Base-by-base conservation (phyloP, 2,888 invertebrate genomes). In the Drosophila paramelanica region DNA sequence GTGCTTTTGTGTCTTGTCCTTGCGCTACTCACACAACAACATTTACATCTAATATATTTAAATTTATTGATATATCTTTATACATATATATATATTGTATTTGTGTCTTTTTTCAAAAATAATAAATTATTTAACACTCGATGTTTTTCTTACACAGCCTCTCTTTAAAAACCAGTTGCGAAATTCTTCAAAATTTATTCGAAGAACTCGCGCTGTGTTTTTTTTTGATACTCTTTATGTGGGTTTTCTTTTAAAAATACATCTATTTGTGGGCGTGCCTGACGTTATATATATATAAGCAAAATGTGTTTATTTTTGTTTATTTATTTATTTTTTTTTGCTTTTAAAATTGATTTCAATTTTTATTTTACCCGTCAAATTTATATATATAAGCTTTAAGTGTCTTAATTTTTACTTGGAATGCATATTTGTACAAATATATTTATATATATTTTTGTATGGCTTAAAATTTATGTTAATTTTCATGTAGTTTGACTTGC, bases 61-160 rank as follows among this genome's bases (percentile, higher is more conserved):
- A 67, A 75, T 43, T 67, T 45, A 59, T 52, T 57, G 50, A 74
- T 57, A 61, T 65, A 67, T 65, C 50, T 70, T 61, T 59, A 49
- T 70, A 55, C 60, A 69, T 55, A 57, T 67, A 39, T 61, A 69
- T 74, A 59, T 79, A 85, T 80, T 86, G 84, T 83, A 83, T 73
- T 64, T 88, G 80, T 79, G 72, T 75, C 64, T 82, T 57, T 57
- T 59, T 55, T 57, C 27, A 50, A 67, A 36, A 65, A 67, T 53
- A 83, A 88, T 83, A 83, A 88, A 86, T 75, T 79, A 49, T 67
- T 86, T 83, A 84, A 88, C 88, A 84, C 81, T 83, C 50, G 81
- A 86, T 88, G 83, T 84, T 84, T 88, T 86, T 86, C 80, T 86
- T 77, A 82, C 60, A 79, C 69, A 66, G 67, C 57, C 39, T 74